These are phyloP conservation scores for Clunio marinus DNA, from an alignment of 2,888 invertebrate species.

Conservation along the genomic window DNA sequence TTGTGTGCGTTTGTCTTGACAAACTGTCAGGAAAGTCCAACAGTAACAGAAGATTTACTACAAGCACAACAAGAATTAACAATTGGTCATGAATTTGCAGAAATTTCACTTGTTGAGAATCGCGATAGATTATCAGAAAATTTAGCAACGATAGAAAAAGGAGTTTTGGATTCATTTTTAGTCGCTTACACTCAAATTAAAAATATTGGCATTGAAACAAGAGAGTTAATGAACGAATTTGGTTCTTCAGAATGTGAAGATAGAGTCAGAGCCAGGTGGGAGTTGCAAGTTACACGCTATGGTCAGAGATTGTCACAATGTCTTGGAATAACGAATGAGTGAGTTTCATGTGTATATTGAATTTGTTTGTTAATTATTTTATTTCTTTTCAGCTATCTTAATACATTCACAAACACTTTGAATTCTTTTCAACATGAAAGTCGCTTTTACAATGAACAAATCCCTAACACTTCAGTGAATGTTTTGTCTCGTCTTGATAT, in stretches of 20 bases:
- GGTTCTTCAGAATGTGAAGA: neutral
- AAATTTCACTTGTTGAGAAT: neutral
- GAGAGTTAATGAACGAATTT: neutral
- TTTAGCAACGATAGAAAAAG: neutral
- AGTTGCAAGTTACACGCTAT: neutral
- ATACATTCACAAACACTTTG: neutral
- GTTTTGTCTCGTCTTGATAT: neutral
- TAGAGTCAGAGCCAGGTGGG: neutral
- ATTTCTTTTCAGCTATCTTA: neutral
- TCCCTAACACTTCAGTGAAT: neutral
- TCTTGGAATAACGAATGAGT: neutral
- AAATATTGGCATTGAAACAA: neutral
- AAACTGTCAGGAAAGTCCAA: no score
- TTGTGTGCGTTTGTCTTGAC: no score
- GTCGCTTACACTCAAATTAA: neutral
- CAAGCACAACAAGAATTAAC: neutral
- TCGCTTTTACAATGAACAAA: neutral
- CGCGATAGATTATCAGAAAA: neutral
- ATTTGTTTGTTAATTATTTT: neutral
- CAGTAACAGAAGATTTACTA: neutral
- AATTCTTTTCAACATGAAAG: neutral
- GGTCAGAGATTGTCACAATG: neutral
- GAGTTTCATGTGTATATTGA: neutral
- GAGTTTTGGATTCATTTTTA: neutral
- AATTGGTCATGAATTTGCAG: slow-evolving; percentile 10